Evolutionary conservation across 2,888 invertebrate species (phyloP), one percentile per base, ranked within the genome.

Genomic region (Ectobius pallidus): DNA sequence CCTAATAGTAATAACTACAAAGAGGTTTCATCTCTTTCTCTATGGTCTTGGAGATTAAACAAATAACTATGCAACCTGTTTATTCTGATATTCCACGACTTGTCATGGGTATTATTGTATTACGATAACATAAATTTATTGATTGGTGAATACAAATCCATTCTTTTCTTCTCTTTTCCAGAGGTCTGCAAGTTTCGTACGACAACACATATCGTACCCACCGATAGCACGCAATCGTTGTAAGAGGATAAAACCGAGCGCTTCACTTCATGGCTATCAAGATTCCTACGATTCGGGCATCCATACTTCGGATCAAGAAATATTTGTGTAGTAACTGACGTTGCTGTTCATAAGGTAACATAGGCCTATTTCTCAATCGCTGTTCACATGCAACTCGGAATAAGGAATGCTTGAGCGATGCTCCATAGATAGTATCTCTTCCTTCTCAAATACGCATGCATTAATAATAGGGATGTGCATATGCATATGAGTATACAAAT

Each of bases 191-290:
- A 75, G 76, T 61, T 76, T 76, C 27, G 73, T 74, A 16, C 52
- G 75, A n/a, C 75, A 76, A 18, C 73, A 74, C 9, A 70, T 76
- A 16, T 75, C 76, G 3, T 76, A 76, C 55, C 76, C 76, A 34
- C 75, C 76, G 14, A 72, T 65, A 44, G 70, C 72, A 22, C 58
- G 73, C 11, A 76, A 76, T 44, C 72, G 76, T 18, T 73, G 68
- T 9, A 49, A 61, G 11, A 27, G 74, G 9, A 46, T 69, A 0
- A 70, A 72, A 62, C 46, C 73, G 1, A 34, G 34, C 9, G 30
- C 52, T 49, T 63, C 72, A 0, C 69, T 67, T 1, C 76, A 75
- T 58, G 72, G 72, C 9, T 72, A 65, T 42, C 74, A 76, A 69
- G 73, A 70, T 39, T 76, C 76, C 18, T 75, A 74, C 34, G 75